Conservation (phyloP, 2,113 vertebrate species). For the Hymenochirus boettgeri region DNA sequence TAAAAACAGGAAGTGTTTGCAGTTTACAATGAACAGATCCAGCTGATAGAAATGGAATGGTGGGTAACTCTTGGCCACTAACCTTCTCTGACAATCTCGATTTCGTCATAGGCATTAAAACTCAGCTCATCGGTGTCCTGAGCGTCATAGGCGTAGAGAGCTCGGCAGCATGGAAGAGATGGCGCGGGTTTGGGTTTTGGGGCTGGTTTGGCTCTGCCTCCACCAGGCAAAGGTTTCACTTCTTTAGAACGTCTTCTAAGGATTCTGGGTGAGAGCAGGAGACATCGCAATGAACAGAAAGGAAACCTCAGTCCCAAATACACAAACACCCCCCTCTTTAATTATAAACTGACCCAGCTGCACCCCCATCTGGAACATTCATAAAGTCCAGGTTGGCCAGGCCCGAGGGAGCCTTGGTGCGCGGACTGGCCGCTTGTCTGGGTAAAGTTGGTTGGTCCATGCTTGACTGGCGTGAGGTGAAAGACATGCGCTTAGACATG, state of each 20-base stretch:
- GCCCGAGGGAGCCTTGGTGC: conserved; percentile 12
- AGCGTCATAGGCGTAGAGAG: conserved; percentile 76
- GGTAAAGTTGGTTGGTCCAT: conserved; percentile 75
- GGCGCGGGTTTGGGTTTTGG: conserved; percentile 64
- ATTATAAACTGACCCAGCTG: conserved; percentile 69
- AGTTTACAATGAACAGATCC: too few species aligned
- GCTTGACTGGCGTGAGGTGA: conserved; percentile 63
- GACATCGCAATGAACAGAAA: not conserved
- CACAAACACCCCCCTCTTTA: not conserved
- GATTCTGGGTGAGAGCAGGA: conserved; percentile 49
- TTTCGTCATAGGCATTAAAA: conserved; percentile 69
- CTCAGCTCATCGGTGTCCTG: conserved; percentile 80
- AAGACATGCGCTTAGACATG: conserved; percentile 49
- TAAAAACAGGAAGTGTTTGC: too few species aligned
- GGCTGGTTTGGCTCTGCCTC: conserved; percentile 57
- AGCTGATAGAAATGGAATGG: too few species aligned
- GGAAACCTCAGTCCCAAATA: not conserved
- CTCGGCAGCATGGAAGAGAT: conserved; percentile 62
- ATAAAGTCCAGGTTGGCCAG: conserved; percentile 68
- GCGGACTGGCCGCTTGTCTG: conserved; percentile 46
- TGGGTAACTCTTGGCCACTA: not conserved
- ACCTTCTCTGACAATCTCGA: conserved; percentile 74
- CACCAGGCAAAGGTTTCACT: conserved; percentile 66
- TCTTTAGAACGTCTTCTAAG: conserved; percentile 70
- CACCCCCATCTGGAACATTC: conserved; percentile 73